phyloP scores from a whole-genome alignment of 2,888 invertebrate genomes.

The Clivina fossor region DNA sequence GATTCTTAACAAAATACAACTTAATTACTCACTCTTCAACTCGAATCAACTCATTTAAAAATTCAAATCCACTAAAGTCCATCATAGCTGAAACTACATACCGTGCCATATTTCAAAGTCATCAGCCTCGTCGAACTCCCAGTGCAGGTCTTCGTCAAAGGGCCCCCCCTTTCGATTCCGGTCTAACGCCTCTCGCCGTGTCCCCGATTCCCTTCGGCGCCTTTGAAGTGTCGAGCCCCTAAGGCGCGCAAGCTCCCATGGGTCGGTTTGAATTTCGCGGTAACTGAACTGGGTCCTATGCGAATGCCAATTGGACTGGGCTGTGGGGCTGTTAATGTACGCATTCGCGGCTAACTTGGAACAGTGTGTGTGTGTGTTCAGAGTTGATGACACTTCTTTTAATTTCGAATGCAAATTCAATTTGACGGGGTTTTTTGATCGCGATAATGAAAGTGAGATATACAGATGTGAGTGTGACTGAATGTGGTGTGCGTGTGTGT shows the following conservation, averaged over 20 bases:
- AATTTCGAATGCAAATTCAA: conserved; percentile 31
- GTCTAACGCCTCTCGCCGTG: conserved; percentile 50
- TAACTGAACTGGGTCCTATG: conserved; percentile 40
- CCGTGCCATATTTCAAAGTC: no score
- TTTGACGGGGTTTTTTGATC: conserved; percentile 30
- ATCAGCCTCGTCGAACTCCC: no score
- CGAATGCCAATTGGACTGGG: conserved; percentile 21
- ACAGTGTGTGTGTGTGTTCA: conserved; percentile 6
- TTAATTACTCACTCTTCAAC: no score
- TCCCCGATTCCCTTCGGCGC: conserved; percentile 44
- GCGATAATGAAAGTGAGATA: conserved; percentile 23
- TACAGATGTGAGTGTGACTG: no score
- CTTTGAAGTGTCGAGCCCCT: conserved; percentile 46
- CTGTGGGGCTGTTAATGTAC: conserved; percentile 8
- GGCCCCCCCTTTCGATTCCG: conserved; percentile 46
- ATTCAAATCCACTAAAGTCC: no score
- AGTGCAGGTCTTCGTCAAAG: conserved; percentile 46
- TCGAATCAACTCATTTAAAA: no score
- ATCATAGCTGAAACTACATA: no score
- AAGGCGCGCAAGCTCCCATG: conserved; percentile 43
- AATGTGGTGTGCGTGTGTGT: conserved; percentile 4
- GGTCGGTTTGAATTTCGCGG: conserved; percentile 48
- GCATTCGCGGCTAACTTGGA: background rate
- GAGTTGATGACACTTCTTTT: conserved; percentile 31
- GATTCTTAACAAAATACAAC: no score